These are phyloP conservation scores for Phortica variegata DNA, from an alignment of 1,140 invertebrate genomes.

Conservation along the genomic window DNA sequence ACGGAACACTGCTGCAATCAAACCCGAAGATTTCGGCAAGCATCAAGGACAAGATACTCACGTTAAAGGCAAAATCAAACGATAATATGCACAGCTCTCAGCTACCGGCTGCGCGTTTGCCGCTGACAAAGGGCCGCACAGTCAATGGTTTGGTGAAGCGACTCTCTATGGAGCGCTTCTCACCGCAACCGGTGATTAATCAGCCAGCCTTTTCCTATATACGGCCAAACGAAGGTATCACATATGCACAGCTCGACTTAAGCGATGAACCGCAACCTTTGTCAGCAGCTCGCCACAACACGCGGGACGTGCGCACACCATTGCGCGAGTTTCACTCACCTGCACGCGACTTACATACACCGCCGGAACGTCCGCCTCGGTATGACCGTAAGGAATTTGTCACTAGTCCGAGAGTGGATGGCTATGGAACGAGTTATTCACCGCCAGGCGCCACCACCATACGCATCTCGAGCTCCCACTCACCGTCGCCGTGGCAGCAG, in stretches of 20 bases:
- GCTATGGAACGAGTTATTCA: conserved; percentile 26
- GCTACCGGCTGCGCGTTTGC: conserved; percentile 64
- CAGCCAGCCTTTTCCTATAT: conserved; percentile 54
- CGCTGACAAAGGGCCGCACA: conserved; percentile 65
- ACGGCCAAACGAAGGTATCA: conserved; percentile 60
- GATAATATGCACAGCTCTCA: conserved; percentile 70
- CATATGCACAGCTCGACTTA: conserved; percentile 73
- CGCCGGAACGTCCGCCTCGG: conserved; percentile 6
- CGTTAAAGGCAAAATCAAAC: conserved; percentile 57
- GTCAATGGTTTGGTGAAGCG: conserved; percentile 67
- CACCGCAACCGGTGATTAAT: conserved; percentile 64
- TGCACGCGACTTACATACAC: conserved; percentile 7
- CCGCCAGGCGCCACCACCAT: conserved; percentile 16
- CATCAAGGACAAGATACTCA: conserved; percentile 49
- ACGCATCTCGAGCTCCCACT: conserved; percentile 30
- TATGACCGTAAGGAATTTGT: conserved; percentile 14
- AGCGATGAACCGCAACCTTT: conserved; percentile 34
- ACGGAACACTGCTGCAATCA: conserved; percentile 26
- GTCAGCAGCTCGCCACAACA: conserved; percentile 6
- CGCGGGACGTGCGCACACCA: conserved; percentile 34
- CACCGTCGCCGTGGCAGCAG: conserved; percentile 51
- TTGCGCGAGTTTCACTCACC: conserved; percentile 27
- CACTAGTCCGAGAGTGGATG: conserved; percentile 6
- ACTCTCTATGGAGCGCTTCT: conserved; percentile 65
- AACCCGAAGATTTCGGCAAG: conserved; percentile 58